Evolutionary conservation across 2,113 vertebrate genomes (phyloP).

Genomic region (Myiopsitta monachus): DNA sequence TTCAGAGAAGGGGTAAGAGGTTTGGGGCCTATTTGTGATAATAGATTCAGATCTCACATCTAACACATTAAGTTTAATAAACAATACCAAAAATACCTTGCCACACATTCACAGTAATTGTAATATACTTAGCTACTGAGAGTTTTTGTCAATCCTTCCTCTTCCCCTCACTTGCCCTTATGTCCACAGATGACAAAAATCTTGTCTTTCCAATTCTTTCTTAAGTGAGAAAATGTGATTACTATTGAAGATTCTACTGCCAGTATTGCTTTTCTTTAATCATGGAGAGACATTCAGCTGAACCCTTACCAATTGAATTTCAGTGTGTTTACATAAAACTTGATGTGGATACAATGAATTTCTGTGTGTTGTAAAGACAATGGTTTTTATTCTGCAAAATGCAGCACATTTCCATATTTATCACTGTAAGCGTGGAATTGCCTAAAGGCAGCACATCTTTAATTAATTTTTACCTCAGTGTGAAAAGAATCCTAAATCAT

Average conservation of each 20-base stretch:
- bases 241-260: constrained; percentile 8
- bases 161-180: background rate
- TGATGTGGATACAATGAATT: constrained; percentile 48
- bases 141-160: background rate
- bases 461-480: constrained; percentile 55
- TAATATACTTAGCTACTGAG: background rate
- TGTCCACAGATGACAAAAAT: background rate
- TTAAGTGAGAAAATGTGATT: constrained; percentile 32
- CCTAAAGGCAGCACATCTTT: constrained; percentile 54
- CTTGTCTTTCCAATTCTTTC: constrained; percentile 19
- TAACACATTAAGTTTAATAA: background rate
- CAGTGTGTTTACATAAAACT: constrained; percentile 59
- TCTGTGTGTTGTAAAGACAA: constrained; percentile 17
- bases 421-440: constrained; percentile 30
- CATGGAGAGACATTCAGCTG: constrained; percentile 26
- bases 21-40: background rate
- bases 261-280: constrained; percentile 48
- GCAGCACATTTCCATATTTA: constrained; percentile 54
- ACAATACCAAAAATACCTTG: background rate
- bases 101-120: background rate
- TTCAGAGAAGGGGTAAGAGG: background rate
- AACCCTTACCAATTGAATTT: constrained; percentile 51
- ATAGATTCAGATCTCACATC: background rate
- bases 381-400: constrained; percentile 51
- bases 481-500: constrained; percentile 54